phyloP scores from a whole-genome alignment of 2,888 invertebrate genomes.

The Erannis defoliaria region DNA sequence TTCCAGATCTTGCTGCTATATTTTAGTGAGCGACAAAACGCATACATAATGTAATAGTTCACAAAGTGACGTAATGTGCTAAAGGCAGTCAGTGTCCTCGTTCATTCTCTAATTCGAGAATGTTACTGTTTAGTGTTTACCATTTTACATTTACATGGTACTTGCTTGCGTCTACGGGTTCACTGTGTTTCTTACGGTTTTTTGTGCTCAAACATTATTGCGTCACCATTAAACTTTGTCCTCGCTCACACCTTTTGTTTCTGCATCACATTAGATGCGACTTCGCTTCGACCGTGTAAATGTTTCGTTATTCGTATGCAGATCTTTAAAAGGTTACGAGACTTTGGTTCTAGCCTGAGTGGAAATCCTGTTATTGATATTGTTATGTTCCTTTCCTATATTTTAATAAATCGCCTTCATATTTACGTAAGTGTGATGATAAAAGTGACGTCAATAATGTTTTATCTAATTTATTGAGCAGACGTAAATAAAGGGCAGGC shows the following conservation, averaged over 20 bases:
- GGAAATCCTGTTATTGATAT: slow-evolving; percentile 1
- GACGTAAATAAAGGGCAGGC: slow-evolving; percentile 51
- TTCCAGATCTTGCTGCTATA: background rate
- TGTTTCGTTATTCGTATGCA: slow-evolving; percentile 15
- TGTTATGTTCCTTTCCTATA: slow-evolving; percentile 6
- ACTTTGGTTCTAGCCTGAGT: background rate
- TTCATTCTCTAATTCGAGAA: slow-evolving; percentile 38
- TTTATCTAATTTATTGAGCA: slow-evolving; percentile 49
- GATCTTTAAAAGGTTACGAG: slow-evolving; percentile 10
- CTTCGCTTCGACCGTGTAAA: slow-evolving; percentile 11
- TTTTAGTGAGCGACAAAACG: slow-evolving; percentile 27
- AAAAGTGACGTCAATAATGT: slow-evolving; percentile 61
- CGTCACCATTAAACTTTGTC: slow-evolving; percentile 42
- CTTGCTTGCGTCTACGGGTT: slow-evolving; percentile 21
- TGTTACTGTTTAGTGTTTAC: slow-evolving; percentile 40
- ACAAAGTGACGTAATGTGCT: slow-evolving; percentile 40
- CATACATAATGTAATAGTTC: slow-evolving; percentile 25
- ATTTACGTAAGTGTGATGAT: slow-evolving; percentile 48
- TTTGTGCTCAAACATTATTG: slow-evolving; percentile 38
- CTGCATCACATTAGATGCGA: slow-evolving; percentile 15
- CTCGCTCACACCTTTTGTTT: slow-evolving; percentile 42
- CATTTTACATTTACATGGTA: slow-evolving; percentile 36
- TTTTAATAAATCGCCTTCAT: slow-evolving; percentile 35
- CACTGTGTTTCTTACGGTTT: slow-evolving; percentile 39
- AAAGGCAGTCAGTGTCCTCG: slow-evolving; percentile 44